A percentile compares a stretch with the other conserved stretches of the same genome.
Conservation (phyloP, 2,797 vertebrate genomes). For the Nasua narica region DNA sequence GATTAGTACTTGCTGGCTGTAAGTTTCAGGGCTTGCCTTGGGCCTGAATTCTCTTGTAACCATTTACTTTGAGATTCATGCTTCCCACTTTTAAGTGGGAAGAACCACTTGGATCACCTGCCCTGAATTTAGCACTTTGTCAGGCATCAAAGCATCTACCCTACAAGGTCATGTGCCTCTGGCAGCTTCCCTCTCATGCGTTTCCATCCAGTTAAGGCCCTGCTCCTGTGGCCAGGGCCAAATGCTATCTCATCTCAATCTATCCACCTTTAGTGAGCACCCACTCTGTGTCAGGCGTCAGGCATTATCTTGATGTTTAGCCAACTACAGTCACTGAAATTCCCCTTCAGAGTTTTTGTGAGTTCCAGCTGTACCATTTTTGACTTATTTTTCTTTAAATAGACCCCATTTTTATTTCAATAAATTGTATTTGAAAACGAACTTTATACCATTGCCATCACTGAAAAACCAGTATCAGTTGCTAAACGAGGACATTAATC, state of each 20-base stretch:
- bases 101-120: neutral
- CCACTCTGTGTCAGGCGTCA: neutral
- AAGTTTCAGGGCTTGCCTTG: neutral
- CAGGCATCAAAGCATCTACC: neutral
- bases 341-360: neutral
- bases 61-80: neutral
- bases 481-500: neutral
- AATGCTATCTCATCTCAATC: neutral
- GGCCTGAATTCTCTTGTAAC: neutral
- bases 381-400: neutral
- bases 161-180: neutral
- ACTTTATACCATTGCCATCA: neutral
- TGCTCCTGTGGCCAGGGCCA: neutral
- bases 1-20: neutral
- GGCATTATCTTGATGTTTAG: neutral
- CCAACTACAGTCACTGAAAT: neutral
- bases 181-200: neutral
- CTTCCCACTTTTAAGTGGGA: neutral
- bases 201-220: neutral
- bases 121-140: neutral
- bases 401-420: neutral
- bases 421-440: slow-evolving; percentile 11
- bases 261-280: neutral
- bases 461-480: neutral
- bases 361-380: neutral